Evolutionary conservation across 30 jellyfish, hydroid and myxozoan species (phyloP), one percentile per base, ranked within the genome.

Genomic region (Turritopsis dohrnii): DNA sequence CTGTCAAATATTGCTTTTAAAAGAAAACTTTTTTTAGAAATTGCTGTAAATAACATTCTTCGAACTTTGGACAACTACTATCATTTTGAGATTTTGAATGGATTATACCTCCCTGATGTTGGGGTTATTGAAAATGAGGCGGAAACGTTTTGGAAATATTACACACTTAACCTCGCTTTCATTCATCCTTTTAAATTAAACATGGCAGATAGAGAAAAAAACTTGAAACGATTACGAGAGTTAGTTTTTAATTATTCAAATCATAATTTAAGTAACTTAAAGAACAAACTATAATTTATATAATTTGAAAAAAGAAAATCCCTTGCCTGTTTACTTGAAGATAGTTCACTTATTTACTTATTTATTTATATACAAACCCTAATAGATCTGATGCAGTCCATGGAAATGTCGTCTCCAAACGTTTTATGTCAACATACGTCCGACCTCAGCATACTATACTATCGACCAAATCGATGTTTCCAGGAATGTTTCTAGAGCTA

Each of bases 151-250:
- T 86, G 96, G 96, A 82, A 85, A 52, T 79, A 71, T 72, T 91
- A 91, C 88, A 84, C 87, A 28, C 83, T 88, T 9, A 91, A 86
- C 53, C 73, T 91, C 8, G 86, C 86, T 21, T 87, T 91, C 26
- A 84, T 91, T 84, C 97, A 91, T 83, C 97, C 97, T 65, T 79
- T 91, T 28, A 91, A 91, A 84, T 84, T 91, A 19, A 69, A 69
- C 19, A 8, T n/a, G 16, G 19, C 5, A 13, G 60, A 69, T 9
- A 69, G 30, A 69, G 77, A 69, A 8, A 69, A 69, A 69, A 16
- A 69, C 16, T 27, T n/a, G 30, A 69, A 8, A 69, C 77, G 13
- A 13, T 13, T 41, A 13, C 5, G 60, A 41, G 60, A 41, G 9
- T 41, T 41, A 41, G 60, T 41, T 41, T 41, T 41, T 41, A 41